Evolutionary conservation across 2,888 invertebrate species (phyloP).

Genomic region (Fragum sueziense): DNA sequence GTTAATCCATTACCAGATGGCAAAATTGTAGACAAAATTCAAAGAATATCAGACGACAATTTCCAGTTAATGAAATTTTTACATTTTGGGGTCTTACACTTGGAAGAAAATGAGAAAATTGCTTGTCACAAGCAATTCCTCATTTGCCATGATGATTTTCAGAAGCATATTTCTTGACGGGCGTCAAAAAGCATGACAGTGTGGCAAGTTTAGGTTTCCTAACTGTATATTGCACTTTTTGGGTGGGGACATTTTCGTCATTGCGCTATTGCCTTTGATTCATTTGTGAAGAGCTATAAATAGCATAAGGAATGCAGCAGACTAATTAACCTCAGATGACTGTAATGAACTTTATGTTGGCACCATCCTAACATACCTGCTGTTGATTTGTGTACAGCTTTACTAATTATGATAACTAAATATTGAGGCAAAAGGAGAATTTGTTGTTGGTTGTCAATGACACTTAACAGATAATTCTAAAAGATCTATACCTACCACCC

Average conservation of each 20-base stretch:
- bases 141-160: not conserved
- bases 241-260: too few species aligned
- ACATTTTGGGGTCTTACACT: not conserved
- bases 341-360: not conserved
- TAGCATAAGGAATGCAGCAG: not conserved
- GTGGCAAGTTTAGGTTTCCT: too few species aligned
- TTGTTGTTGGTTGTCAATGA: too few species aligned
- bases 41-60: too few species aligned
- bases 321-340: constrained; percentile 10
- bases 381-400: not conserved
- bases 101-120: not conserved
- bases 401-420: too few species aligned
- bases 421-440: too few species aligned
- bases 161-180: not conserved
- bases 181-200: not conserved
- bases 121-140: not conserved
- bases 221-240: too few species aligned
- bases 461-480: too few species aligned
- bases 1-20: not conserved
- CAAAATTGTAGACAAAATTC: not conserved
- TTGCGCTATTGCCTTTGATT: too few species aligned
- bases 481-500: too few species aligned
- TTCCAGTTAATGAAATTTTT: too few species aligned
- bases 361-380: not conserved
- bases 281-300: not conserved